Conservation (phyloP, 2,797 vertebrate species). For the Anisognathus igniventris region DNA sequence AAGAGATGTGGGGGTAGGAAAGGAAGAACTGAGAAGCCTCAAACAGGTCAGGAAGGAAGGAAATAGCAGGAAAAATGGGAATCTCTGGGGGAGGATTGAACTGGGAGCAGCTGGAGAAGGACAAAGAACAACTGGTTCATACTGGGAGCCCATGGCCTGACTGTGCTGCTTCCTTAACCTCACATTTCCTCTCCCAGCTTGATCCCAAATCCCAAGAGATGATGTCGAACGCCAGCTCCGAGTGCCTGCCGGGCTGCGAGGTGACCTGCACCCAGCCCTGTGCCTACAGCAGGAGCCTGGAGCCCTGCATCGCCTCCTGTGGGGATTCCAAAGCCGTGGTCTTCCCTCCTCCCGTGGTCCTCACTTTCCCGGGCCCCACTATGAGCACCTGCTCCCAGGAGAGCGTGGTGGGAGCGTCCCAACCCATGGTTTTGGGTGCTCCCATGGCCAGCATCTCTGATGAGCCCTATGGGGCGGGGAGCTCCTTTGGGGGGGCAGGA, state of each 20-base stretch:
- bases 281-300: background rate
- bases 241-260: background rate
- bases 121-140: background rate
- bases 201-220: accelerated
- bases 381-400: slow-evolving; percentile 22
- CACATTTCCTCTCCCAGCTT: background rate
- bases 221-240: background rate
- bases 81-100: background rate
- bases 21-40: background rate
- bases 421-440: accelerated
- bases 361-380: background rate
- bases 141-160: background rate
- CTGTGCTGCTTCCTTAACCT: background rate
- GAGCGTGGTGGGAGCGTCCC: background rate
- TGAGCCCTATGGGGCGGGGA: accelerated
- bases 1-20: background rate
- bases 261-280: background rate
- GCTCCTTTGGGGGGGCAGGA: background rate
- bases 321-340: background rate
- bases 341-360: background rate
- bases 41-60: background rate
- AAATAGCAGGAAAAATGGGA: background rate
- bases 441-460: background rate
- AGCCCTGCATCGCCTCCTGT: background rate
- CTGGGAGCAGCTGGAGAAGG: background rate